Evolutionary conservation across 2,113 vertebrate genomes (phyloP).

Genomic region (Gadus macrocephalus): DNA sequence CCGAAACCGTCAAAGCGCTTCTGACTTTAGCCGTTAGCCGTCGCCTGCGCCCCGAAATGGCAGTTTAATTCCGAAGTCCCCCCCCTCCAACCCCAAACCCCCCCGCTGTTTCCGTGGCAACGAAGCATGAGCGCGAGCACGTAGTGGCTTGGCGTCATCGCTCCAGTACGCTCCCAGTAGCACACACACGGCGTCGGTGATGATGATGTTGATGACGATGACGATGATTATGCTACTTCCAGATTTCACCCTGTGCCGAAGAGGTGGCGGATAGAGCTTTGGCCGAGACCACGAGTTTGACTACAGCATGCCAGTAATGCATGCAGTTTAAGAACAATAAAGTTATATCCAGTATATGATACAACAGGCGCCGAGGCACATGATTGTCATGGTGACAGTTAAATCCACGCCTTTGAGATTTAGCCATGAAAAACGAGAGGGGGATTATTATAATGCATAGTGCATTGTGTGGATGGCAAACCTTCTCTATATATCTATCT

Average conservation of each 20-base stretch:
- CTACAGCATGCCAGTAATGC: conserved; percentile 61
- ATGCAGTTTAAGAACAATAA: conserved; percentile 46
- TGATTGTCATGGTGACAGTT: conserved; percentile 36
- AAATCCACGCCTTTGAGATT: conserved; percentile 38
- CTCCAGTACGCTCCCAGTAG: neutral
- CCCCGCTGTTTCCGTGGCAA: neutral
- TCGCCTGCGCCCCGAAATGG: too few relatives aligned
- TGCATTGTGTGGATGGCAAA: conserved; percentile 53
- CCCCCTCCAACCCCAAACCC: too few relatives aligned
- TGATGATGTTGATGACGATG: neutral
- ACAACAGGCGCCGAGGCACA: conserved; percentile 44
- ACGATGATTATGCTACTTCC: neutral
- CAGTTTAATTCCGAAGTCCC: too few relatives aligned
- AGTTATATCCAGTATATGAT: conserved; percentile 40
- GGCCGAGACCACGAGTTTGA: conserved; percentile 22
- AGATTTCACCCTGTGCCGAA: neutral
- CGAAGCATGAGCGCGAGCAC: neutral
- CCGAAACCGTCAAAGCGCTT: too few relatives aligned
- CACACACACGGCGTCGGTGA: neutral
- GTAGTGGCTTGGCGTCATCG: neutral
- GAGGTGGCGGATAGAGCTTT: neutral
- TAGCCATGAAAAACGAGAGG: conserved; percentile 34
- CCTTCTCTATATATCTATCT: neutral
- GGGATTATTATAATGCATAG: conserved; percentile 65
- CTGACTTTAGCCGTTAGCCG: too few relatives aligned